Conservation (phyloP, 2,113 vertebrate genomes). For the Eulemur rufifrons region DNA sequence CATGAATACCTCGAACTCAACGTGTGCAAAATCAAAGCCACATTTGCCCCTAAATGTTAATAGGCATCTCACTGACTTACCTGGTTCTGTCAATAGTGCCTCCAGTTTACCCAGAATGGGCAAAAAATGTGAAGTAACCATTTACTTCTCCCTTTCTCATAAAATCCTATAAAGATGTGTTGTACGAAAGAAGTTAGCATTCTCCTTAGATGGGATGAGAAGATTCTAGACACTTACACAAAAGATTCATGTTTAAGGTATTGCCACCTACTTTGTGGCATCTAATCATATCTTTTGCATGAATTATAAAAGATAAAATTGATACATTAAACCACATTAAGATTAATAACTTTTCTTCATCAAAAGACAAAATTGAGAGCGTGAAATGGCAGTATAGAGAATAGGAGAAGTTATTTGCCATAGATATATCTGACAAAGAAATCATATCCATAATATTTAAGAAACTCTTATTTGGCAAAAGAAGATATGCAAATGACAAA, state of each 20-base stretch:
- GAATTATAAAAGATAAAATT: neutral
- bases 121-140: neutral
- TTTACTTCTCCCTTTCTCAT: neutral
- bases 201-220: neutral
- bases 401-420: neutral
- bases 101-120: neutral
- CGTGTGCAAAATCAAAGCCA: neutral
- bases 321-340: neutral
- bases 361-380: neutral
- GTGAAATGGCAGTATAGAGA: neutral
- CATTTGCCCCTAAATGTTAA: neutral
- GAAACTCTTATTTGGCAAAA: neutral
- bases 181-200: neutral
- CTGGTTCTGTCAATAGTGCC: neutral
- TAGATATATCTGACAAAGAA: neutral
- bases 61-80: neutral
- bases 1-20: neutral
- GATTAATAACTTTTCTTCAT: neutral
- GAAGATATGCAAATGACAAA: neutral
- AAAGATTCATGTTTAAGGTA: neutral
- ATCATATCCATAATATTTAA: neutral
- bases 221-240: neutral
- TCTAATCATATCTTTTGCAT: neutral
- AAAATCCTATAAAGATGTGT: neutral
- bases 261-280: neutral